A percentile compares a stretch with the other conserved stretches of the same genome.
Conservation (phyloP, 2,797 vertebrate species). For the Neomorphus geoffroyi region DNA sequence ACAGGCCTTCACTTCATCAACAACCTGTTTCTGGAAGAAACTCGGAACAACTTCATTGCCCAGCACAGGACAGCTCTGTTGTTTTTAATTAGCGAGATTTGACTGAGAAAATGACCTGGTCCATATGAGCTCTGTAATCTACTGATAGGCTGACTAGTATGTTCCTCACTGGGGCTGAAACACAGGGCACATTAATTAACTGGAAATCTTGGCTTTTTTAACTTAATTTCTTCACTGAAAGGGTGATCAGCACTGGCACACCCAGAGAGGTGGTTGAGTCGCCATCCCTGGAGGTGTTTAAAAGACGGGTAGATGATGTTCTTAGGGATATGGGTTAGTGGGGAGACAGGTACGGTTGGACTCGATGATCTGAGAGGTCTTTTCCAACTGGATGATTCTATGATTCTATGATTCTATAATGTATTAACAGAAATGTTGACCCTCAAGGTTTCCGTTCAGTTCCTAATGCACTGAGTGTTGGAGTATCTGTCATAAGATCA, state of each 20-base stretch:
- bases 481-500: not conserved
- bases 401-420: too few relatives aligned
- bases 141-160: not conserved
- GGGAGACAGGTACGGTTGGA: too few relatives aligned
- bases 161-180: not conserved
- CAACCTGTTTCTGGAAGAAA: not conserved
- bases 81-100: not conserved
- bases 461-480: not conserved
- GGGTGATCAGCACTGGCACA: too few relatives aligned
- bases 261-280: too few relatives aligned
- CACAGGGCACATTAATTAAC: not conserved
- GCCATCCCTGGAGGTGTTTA: too few relatives aligned
- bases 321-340: too few relatives aligned
- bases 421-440: not conserved
- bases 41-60: not conserved
- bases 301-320: too few relatives aligned
- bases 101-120: not conserved
- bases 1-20: not conserved
- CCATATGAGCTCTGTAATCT: not conserved
- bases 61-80: not conserved
- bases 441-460: not conserved
- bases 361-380: too few relatives aligned
- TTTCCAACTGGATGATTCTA: too few relatives aligned
- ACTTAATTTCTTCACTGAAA: too few relatives aligned
- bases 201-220: not conserved